Conservation (phyloP, 2,888 invertebrate species). For the Opisthograptis luteolata region DNA sequence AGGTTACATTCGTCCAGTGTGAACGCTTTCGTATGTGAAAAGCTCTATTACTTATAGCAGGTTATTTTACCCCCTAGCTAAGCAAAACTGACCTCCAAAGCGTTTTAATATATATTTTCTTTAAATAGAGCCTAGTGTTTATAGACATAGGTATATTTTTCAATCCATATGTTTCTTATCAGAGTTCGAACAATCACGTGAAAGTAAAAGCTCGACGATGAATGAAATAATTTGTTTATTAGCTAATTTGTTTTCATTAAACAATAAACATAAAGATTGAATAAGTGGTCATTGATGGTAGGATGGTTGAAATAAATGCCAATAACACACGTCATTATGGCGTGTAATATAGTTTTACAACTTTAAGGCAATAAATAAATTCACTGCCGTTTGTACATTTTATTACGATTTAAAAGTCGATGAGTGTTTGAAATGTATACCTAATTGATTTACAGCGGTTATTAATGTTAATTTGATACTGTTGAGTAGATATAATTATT, state of each 20-base stretch:
- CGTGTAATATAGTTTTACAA: slow-evolving; percentile 83
- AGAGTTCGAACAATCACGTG: slow-evolving; percentile 1
- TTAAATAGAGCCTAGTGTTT: too few species aligned
- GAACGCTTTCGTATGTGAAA: slow-evolving; percentile 1
- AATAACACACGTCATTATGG: slow-evolving; percentile 82
- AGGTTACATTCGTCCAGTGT: slow-evolving; percentile 3
- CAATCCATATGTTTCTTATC: too few species aligned
- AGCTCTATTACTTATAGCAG: neutral
- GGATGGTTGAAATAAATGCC: slow-evolving; percentile 78
- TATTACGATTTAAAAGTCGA: slow-evolving; percentile 84
- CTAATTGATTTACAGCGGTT: slow-evolving; percentile 80
- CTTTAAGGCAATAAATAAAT: slow-evolving; percentile 82
- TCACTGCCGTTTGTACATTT: slow-evolving; percentile 82
- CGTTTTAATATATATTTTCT: too few species aligned
- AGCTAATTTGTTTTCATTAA: slow-evolving; percentile 70
- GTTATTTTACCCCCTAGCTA: too few species aligned
- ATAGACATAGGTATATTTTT: too few species aligned
- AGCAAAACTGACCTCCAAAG: too few species aligned
- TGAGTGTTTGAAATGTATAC: slow-evolving; percentile 78
- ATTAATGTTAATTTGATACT: slow-evolving; percentile 76
- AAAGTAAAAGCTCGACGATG: slow-evolving; percentile 3
- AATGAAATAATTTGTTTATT: slow-evolving; percentile 42
- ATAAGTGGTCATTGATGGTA: slow-evolving; percentile 75
- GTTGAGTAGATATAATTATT: slow-evolving; percentile 26
- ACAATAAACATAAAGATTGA: slow-evolving; percentile 74